Base-by-base conservation (phyloP, 2,888 invertebrate species). In the Sesamia inferens region DNA sequence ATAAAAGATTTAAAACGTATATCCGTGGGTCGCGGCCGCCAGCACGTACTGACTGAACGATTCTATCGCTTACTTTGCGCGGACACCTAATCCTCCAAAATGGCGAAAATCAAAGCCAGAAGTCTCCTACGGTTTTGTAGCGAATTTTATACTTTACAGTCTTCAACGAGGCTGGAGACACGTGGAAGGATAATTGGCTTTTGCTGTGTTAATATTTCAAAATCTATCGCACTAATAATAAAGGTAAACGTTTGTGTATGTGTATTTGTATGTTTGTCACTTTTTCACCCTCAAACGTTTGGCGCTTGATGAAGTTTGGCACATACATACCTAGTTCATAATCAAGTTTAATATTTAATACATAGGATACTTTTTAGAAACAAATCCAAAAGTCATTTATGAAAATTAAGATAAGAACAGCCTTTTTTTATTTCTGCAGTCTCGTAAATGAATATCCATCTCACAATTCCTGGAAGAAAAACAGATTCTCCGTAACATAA, bases 11-110 rank as follows among this genome's bases (percentile, higher is more conserved):
- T 82, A 81, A 82, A 79, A 69, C 57, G 57, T 63, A 75, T 65
- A 82, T 75, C 81, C 79, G 61, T 11, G 31, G 69, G 79, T 70
- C 67, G 58, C n/a, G 61, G 61, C 22, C 68, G 68, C 47, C 63
- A 83, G 81, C 81, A 81, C 81, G 81, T 79, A 75, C 79, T 48
- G 24, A 39, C 66, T 69, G 79, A 82, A 82, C 79, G 71, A 42
- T 71, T 75, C 75, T 66, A 79, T 79, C 75, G 83, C 81, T 81
- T 82, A 81, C 83, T 69, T 66, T 48, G 70, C 74, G 74, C 68
- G 79, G 79, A 79, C 79, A 71, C 71, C 67, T 81, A 81, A 81
- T 81, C 81, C 79, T 71, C 75, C 63, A 67, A 79, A 81, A 82
- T 66, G 71, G 66, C 68, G 66, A 79, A 82, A 81, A 82, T 82